phyloP scores from a whole-genome alignment of 1,140 invertebrate genomes.

The Drosophila kikkawai region DNA sequence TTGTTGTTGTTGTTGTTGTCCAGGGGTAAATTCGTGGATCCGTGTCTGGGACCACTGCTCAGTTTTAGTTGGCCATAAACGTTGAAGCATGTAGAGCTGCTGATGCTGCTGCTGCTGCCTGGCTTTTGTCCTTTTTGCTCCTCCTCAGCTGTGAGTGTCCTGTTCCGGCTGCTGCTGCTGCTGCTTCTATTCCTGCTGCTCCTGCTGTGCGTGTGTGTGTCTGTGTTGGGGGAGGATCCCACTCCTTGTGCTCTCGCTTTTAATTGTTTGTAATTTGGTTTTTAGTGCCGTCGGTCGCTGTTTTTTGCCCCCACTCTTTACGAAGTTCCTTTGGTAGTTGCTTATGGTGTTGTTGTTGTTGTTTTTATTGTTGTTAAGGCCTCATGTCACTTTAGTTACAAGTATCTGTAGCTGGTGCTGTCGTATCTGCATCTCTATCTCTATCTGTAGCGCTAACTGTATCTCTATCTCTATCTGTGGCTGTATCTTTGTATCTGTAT shows the following conservation, averaged over 20 bases:
- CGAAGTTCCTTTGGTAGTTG: conserved; percentile 10
- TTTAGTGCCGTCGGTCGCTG: conserved; percentile 65
- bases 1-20: conserved; percentile 8
- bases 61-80: conserved; percentile 77
- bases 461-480: conserved; percentile 7
- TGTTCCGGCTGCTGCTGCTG: background rate
- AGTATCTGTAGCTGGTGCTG: conserved; percentile 59
- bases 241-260: conserved; percentile 58
- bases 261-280: conserved; percentile 78
- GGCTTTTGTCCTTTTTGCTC: conserved; percentile 21
- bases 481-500: conserved; percentile 7
- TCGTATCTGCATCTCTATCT: conserved; percentile 20
- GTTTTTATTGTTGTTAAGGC: conserved; percentile 71
- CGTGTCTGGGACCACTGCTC: conserved; percentile 48
- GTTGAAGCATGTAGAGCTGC: conserved; percentile 36
- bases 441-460: conserved; percentile 17
- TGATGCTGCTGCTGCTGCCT: background rate
- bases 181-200: conserved; percentile 5
- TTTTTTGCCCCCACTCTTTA: conserved; percentile 10
- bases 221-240: conserved; percentile 45
- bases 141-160: background rate
- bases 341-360: conserved; percentile 26
- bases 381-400: conserved; percentile 81
- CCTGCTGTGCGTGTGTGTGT: conserved; percentile 2
- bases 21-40: conserved; percentile 16